phyloP scores from a whole-genome alignment of 2,113 vertebrate genomes.

The Mellivora capensis region DNA sequence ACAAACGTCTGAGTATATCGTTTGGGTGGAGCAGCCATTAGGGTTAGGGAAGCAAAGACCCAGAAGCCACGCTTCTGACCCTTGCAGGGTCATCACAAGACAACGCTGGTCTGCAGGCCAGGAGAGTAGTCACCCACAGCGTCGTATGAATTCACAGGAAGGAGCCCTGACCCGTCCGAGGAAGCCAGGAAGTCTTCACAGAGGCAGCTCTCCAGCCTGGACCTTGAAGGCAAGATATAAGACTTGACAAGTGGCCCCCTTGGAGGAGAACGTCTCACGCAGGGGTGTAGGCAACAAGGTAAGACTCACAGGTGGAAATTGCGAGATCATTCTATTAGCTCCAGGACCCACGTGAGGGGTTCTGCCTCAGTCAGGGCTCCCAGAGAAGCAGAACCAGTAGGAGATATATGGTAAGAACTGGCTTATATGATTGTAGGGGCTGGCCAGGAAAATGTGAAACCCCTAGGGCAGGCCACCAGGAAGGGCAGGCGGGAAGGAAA shows the following conservation, averaged over 20 bases:
- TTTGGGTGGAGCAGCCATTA: not conserved
- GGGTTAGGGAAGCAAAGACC: not conserved
- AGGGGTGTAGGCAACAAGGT: not conserved
- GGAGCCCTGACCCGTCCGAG: not conserved
- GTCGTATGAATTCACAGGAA: not conserved
- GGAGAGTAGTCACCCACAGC: not conserved
- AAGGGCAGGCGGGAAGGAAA: not conserved
- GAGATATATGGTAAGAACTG: not conserved
- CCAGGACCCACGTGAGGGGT: rapidly evolving
- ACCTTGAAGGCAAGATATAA: not conserved
- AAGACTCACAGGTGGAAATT: not conserved
- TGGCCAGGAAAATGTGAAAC: not conserved
- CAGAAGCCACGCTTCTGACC: not conserved
- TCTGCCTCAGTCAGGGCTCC: not conserved
- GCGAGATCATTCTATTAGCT: not conserved
- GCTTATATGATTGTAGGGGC: not conserved
- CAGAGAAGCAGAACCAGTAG: not conserved
- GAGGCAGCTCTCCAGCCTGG: not conserved
- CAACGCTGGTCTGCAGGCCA: not conserved
- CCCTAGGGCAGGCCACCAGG: not conserved
- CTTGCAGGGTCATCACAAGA: not conserved
- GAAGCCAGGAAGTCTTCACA: not conserved
- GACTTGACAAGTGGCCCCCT: not conserved
- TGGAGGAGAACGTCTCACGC: not conserved
- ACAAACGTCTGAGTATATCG: not conserved